Evolutionary conservation across 2,797 vertebrate species (phyloP), one percentile per base, ranked within the genome.

Genomic region (Loris lydekkerianus): DNA sequence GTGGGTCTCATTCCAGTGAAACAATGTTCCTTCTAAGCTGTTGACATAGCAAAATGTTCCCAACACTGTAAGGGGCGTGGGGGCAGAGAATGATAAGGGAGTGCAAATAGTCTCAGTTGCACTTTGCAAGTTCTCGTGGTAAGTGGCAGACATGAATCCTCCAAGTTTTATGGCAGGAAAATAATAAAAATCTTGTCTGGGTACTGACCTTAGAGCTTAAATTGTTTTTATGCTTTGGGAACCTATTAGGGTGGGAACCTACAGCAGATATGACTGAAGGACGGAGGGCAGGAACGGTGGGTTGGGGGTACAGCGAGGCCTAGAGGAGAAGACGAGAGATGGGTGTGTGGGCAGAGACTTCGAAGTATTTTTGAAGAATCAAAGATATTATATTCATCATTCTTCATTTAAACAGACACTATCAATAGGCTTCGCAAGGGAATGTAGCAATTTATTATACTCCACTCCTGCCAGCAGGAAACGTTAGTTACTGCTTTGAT

Each of bases 1-100:
- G 96, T 34, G 67, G 93, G 31, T 58, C 80, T 93, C 95, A 97
- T 97, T 96, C 93, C 96, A 97, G 84, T 10, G 75, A 76, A 97
- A 98, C 95, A 98, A 95, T 95, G 86, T 93, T 95, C 93, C 87
- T 94, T 96, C 93, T 97, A 83, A 89, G 53, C 58, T 75, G 67
- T 61, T 91, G 92, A 86, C 67, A 29, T 2, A 82, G 70, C 78
- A 73, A 94, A 91, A 86, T 89, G 81, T 72, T 95, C 92, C 82
- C 46, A 10, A 77, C 82, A 76, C 96, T 97, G 90, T 31, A 85
- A 56, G n/a, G 86, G 77, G 11, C 5, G 49, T 81, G 72, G 76
- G 49, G 89, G 86, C 46, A 88, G 77, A 46, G 63, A 21, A 37
- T 15, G 29, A 43, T 34, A 86, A 86, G 86, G 21, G 56, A 78